Base-by-base conservation (phyloP, 2,113 vertebrate genomes). In the Peromyscus leucopus region DNA sequence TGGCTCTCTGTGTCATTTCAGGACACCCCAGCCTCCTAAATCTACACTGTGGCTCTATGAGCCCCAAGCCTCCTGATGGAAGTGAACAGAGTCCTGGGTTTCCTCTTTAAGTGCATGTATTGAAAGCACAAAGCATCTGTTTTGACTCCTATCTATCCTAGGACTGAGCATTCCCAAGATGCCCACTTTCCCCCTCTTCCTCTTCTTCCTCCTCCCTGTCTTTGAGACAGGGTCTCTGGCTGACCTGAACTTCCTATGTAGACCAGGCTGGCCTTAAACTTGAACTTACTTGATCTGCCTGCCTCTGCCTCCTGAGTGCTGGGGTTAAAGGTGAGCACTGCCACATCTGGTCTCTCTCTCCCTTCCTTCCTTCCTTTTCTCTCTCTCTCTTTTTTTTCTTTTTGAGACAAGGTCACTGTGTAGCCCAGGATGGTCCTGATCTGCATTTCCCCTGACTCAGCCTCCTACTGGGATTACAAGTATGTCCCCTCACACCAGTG, bases 41-140 rank as follows among this genome's bases (percentile, higher is more conserved):
- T 28, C n/a, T 48, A 78, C 75, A 28, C 10, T 17, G 36, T 57
- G n/a, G 61, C 21, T 78, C 91, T 31, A 3, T 0, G 0, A 7
- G 36, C 12, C 51, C n/a, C 15, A 28, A 55, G 26, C 15, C 61
- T 36, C 36, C 1, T 21, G 24, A 28, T n/a, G 55, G 46, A 67
- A 55, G 5, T 48, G 2, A 9, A 67, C 39, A 1, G 22, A 80
- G 46, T 11, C 24, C 39, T 0, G 2, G 4, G 11, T 46, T 42
- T 55, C 74, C 39, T 57, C 42, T 71, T 39, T 0, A 0, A 51
- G 59, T 46, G 31, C 39, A 67, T 86, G 80, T 1, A 26, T 65
- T 36, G 21, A 67, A 17, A 4, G 1, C 0, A 26, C 13, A 55
- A 39, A n/a, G 15, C 74, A 16, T 51, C 31, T 0, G 0, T 33